Percentiles rank a stretch among this genome's conserved stretches.
Conservation (phyloP, 2,113 vertebrate species). For the Gopherus flavomarginatus region DNA sequence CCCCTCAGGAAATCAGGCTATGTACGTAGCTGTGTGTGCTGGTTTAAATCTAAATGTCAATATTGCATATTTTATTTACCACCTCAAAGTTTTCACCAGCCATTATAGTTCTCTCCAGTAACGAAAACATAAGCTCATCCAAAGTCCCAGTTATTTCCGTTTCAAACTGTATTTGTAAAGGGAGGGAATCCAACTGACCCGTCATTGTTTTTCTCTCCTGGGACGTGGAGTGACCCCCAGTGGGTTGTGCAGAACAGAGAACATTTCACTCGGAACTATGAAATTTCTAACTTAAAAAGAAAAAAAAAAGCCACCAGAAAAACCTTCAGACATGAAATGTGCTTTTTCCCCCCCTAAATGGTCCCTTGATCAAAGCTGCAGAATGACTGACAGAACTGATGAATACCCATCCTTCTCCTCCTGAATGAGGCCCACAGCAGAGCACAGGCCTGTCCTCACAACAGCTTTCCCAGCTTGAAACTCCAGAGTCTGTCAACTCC, state of each 20-base stretch:
- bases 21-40: not conserved
- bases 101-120: not conserved
- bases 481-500: constrained; percentile 34
- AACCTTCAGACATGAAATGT: not conserved
- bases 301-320: not conserved
- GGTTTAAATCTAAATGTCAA: not conserved
- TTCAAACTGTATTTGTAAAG: not conserved
- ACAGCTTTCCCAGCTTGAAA: constrained; percentile 15
- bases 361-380: not conserved
- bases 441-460: not conserved
- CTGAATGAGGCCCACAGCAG: not conserved
- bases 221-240: not conserved
- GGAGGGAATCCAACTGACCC: not conserved
- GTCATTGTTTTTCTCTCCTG: not conserved
- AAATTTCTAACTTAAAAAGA: not conserved
- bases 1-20: not conserved
- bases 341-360: not conserved
- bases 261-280: not conserved
- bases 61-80: not conserved
- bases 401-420: constrained; percentile 20
- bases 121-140: not conserved
- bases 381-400: not conserved
- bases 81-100: not conserved
- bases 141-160: not conserved
- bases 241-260: not conserved